Base-by-base conservation (phyloP, 2,888 invertebrate genomes). In the Yponomeuta evonymella region DNA sequence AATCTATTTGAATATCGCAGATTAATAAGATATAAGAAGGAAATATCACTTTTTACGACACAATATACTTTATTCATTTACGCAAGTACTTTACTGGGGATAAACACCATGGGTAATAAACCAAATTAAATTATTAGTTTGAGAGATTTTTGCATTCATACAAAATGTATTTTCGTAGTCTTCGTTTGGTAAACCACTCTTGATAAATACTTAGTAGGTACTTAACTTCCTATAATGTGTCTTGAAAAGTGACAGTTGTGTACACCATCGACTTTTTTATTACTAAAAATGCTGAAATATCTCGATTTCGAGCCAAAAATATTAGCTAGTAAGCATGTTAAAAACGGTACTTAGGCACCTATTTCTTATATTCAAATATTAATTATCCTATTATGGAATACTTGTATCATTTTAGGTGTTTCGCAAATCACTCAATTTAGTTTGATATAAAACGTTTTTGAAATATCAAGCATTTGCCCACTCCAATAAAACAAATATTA, bases 201-300 rank as follows among this genome's bases (percentile, higher is more conserved):
- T 36, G 36, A 58, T 58, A 11, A 58, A n/a, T 23, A 23, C 23
- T 6, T 58, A 58, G n/a, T n/a, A n/a, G n/a, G n/a, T 58, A 58
- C 58, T 58, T 58, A 58, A 6, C 58, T 58, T 5, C 58, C 58
- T 64, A 29, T 64, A 64, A 4, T 81, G 84, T 78, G 77, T 78
- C 75, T 73, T 76, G 78, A 83, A 83, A 83, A 86, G 84, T 83
- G 80, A 75, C 77, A 43, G 77, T 78, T 62, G 80, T 71, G 72
- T 75, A 75, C 84, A 83, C 79, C 81, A 83, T 80, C 78, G 77
- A 80, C 84, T 86, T 83, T 77, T 88, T 89, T 85, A 79, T 84
- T 58, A 82, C 67, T 67, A 29, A 58, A 29, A 58, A 51, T 51
- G 87, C 89, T 89, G 87, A 73, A 67, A 73, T 76, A 76, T 86